Conservation (phyloP, 2,113 vertebrate species). For the Melospiza georgiana region DNA sequence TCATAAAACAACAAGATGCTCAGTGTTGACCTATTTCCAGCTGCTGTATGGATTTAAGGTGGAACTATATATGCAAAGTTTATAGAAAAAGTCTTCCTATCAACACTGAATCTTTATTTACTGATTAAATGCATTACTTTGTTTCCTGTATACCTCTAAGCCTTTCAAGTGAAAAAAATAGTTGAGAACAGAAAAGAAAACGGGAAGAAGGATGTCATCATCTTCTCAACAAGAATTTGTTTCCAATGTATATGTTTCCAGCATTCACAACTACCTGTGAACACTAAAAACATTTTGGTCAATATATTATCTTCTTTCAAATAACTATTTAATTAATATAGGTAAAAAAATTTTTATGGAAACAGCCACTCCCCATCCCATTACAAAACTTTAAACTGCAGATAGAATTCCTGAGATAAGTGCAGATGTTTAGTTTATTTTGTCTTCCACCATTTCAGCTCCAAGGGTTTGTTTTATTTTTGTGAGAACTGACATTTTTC, state of each 20-base stretch:
- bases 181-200: background rate
- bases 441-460: background rate
- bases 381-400: background rate
- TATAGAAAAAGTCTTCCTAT: background rate
- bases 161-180: background rate
- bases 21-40: slow-evolving; percentile 53
- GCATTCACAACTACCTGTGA: background rate
- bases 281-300: background rate
- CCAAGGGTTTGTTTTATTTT: background rate
- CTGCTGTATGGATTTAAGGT: slow-evolving; percentile 33
- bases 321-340: background rate
- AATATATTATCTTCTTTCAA: background rate
- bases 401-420: background rate
- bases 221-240: background rate
- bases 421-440: background rate
- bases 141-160: background rate
- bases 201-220: background rate
- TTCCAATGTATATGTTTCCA: background rate
- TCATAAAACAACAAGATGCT: slow-evolving; percentile 61
- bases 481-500: background rate
- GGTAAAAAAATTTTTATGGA: background rate
- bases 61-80: slow-evolving; percentile 3
- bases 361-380: background rate
- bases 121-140: background rate
- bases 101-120: background rate